Base-by-base conservation (phyloP, 2,888 invertebrate genomes). In the Melanargia galathea region DNA sequence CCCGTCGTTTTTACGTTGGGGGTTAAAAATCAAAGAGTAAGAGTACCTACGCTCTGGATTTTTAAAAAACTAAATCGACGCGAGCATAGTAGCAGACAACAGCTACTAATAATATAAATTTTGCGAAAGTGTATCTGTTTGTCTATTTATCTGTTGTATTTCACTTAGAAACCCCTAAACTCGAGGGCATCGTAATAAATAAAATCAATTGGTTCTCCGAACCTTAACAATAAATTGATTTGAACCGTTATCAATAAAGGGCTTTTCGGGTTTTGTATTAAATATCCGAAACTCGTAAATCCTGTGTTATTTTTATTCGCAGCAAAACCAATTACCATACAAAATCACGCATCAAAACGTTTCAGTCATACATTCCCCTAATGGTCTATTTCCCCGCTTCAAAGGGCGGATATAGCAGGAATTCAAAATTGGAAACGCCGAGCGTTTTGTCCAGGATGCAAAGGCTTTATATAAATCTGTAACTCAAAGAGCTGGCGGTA, bases 351-450 rank as follows among this genome's bases (percentile, higher is more conserved):
- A 45, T 57, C 56, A 45, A 30, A 46, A 18, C 43, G 2, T 51
- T 56, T 52, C 16, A 62, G 22, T 54, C 56, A 48, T 48, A 62
- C 43, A 49, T 62, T 40, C n/a, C 46, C 45, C 48, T 48, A 43
- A 60, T 38, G 60, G 40, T 43, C 43, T 11, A 55, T 63, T 63
- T 43, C 57, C 40, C 58, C 22, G 59, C 20, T 52, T 59, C 48
- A 59, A 54, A 60, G 54, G 43, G 38, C 33, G 43, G 40, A 38
- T 55, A 52, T 55, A 51, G 51, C 60, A 43, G 38, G 63, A 40
- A 40, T 58, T 66, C 63, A 57, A 63, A 63, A 63, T 48, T 35
- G 46, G 45, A 60, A 60, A 63, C 62, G 43, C 49, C 48, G 49
- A 30, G 11, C 40, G 18, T 58, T 58, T 63, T 48, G 57, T 55